Evolutionary conservation across 2,113 vertebrate genomes (phyloP).

Genomic region (Protobothrops mucrosquamatus): DNA sequence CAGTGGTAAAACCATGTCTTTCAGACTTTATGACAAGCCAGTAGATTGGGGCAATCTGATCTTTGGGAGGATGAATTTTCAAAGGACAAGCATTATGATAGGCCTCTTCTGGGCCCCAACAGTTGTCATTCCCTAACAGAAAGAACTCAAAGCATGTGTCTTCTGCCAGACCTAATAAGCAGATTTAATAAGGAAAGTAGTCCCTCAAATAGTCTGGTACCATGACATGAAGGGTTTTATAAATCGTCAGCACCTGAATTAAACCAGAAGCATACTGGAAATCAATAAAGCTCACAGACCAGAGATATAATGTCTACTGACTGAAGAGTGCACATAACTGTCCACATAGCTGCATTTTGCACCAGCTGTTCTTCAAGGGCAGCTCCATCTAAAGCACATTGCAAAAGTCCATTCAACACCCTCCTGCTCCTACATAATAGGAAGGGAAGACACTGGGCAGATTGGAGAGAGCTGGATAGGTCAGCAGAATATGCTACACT

Average conservation of each 20-base stretch:
- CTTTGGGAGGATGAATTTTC: neutral
- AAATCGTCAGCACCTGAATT: neutral
- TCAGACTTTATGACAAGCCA: neutral
- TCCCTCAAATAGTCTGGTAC: neutral
- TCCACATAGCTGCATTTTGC: neutral
- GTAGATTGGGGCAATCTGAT: neutral
- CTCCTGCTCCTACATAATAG: neutral
- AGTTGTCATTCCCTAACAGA: neutral
- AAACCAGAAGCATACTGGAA: neutral
- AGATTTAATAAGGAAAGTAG: neutral
- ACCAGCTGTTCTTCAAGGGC: neutral
- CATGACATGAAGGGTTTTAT: neutral
- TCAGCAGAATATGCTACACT: neutral
- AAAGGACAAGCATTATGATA: neutral
- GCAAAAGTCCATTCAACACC: neutral
- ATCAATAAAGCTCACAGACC: neutral
- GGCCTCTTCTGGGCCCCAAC: neutral
- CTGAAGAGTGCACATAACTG: neutral
- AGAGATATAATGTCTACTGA: neutral
- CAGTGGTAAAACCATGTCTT: neutral
- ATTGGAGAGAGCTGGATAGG: neutral
- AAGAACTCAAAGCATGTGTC: neutral
- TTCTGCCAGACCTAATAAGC: neutral
- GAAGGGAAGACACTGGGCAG: neutral
- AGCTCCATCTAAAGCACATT: neutral